Evolutionary conservation across 2,113 vertebrate genomes (phyloP).

Genomic region (Hyla sarda): DNA sequence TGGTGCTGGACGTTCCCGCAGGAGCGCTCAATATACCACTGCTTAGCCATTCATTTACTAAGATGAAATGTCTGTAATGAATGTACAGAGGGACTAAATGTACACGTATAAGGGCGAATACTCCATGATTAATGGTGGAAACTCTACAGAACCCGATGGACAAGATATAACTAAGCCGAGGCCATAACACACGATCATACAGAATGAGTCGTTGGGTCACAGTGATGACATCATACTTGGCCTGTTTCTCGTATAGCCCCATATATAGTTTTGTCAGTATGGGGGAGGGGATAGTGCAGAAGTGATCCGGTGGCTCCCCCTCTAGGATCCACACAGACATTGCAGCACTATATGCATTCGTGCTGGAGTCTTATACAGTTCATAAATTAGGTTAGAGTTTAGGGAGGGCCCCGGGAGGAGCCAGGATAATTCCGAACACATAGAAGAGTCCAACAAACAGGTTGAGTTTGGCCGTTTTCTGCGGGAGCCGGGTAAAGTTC

Average conservation of each 20-base stretch:
- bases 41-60: too few species aligned
- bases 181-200: too few species aligned
- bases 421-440: conserved; percentile 89
- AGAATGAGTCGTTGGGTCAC: not conserved
- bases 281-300: not conserved
- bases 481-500: conserved; percentile 89
- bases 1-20: too few species aligned
- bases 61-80: too few species aligned
- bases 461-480: conserved; percentile 95
- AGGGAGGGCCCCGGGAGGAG: conserved; percentile 86
- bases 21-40: too few species aligned
- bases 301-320: not conserved
- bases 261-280: not conserved
- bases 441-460: conserved; percentile 95
- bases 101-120: too few species aligned
- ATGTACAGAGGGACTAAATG: too few species aligned
- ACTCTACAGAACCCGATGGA: too few species aligned
- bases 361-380: not conserved
- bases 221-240: not conserved
- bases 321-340: not conserved
- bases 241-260: not conserved
- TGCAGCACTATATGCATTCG: not conserved
- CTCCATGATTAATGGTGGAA: too few species aligned
- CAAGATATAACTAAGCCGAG: too few species aligned
- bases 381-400: conserved; percentile 71